Conservation (phyloP, 2,888 invertebrate genomes). For the Cerceris rybyensis region DNA sequence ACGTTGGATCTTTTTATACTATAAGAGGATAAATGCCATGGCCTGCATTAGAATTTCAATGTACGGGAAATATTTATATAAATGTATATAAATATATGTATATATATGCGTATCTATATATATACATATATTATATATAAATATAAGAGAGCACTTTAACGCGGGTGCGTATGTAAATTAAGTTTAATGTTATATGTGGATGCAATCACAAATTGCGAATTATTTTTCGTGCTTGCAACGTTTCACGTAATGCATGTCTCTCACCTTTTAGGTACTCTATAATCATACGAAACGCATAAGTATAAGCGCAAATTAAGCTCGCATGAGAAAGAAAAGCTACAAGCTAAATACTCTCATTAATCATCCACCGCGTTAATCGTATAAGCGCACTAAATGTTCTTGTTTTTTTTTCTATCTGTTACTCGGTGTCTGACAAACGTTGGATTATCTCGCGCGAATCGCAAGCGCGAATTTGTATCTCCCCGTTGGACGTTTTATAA, state of each 20-base stretch:
- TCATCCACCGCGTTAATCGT: conserved; percentile 1
- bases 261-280: conserved; percentile 8
- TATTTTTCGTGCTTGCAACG: conserved; percentile 40
- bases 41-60: conserved; percentile 77
- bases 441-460: neutral
- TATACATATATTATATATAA: conserved; percentile 46
- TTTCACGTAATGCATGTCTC: conserved; percentile 35
- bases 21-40: conserved; percentile 72
- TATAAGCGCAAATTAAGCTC: neutral
- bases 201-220: conserved; percentile 18
- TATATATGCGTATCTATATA: conserved; percentile 64
- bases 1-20: conserved; percentile 67
- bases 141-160: conserved; percentile 32
- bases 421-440: neutral
- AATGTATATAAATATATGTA: neutral
- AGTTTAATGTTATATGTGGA: conserved; percentile 56
- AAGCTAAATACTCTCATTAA: conserved; percentile 5
- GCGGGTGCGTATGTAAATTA: conserved; percentile 40
- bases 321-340: neutral
- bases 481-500: conserved; percentile 1
- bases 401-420: neutral
- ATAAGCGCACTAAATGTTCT: conserved; percentile 3
- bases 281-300: conserved; percentile 14
- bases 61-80: conserved; percentile 47
- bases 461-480: neutral